Evolutionary conservation across 2,797 vertebrate genomes (phyloP).

Genomic region (Poecile montanus): DNA sequence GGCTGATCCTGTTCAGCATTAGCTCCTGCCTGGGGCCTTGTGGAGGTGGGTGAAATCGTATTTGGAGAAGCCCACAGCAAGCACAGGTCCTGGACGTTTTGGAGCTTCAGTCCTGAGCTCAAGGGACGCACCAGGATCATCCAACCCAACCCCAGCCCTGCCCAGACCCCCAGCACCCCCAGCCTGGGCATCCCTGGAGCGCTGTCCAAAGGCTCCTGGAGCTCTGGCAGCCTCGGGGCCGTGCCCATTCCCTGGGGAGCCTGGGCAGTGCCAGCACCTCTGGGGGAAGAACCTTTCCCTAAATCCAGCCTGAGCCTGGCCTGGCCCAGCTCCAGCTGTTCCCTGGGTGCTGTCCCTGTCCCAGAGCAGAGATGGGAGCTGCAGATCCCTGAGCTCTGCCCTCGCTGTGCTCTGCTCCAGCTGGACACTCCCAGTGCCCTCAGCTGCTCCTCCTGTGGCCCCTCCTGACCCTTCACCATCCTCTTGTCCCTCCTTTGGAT

Average conservation of each 20-base stretch:
- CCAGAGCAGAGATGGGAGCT: neutral
- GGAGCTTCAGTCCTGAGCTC: neutral
- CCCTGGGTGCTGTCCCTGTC: neutral
- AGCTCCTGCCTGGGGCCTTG: neutral
- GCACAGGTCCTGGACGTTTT: neutral
- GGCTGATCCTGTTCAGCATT: neutral
- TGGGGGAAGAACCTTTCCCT: neutral
- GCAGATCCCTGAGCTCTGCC: neutral
- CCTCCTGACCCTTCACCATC: neutral
- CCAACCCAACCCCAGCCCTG: rapidly evolving
- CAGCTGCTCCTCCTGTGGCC: neutral
- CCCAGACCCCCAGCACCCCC: neutral
- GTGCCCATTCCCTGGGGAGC: neutral
- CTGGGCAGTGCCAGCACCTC: neutral
- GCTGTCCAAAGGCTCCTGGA: neutral
- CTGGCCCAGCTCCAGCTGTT: neutral
- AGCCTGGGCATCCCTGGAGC: neutral
- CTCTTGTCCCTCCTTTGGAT: neutral
- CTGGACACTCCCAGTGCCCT: neutral
- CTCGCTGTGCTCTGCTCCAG: neutral
- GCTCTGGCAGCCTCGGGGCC: neutral
- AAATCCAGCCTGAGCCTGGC: neutral
- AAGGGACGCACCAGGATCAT: rapidly evolving
- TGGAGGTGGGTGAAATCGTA: neutral
- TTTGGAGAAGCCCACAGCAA: rapidly evolving